Evolutionary conservation across 2,113 vertebrate genomes (phyloP), one percentile per base, ranked within the genome.

Genomic region (Canis aureus): DNA sequence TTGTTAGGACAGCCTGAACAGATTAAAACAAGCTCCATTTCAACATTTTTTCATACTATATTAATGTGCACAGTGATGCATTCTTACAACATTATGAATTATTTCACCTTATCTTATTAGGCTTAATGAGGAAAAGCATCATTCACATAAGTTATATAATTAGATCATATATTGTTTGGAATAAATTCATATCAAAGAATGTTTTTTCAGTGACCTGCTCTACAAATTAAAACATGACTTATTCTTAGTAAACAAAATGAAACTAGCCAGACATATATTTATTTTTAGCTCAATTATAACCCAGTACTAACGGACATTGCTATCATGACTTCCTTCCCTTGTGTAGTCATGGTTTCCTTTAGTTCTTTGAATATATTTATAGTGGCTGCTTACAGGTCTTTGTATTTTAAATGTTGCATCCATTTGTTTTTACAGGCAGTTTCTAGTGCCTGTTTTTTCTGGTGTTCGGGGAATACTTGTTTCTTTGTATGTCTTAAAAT

Each of bases 181-280:
- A 62, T 89, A 29, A 57, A 59, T 57, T 9, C 69, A 38, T 89
- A 29, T 59, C 80, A 95, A 15, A 27, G 55, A 89, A 55, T n/a
- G 73, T 22, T 32, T 64, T 78, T 84, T 80, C 51, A 85, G 35
- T 66, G 49, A 85, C 49, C 49, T 71, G 20, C 69, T 93, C 10
- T 17, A 83, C 23, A 88, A 55, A 80, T 69, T 35, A 74, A 81
- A 43, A 27, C 19, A 35, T 43, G n/a, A 1, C 7, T 96, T 59
- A 67, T 76, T 92, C 13, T 89, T 79, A 79, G 16, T 78, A 79
- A 79, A 60, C 7, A 49, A 84, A 95, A 92, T 62, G 55, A 88
- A 84, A n/a, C 15, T 29, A 23, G 55, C 38, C 1, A 59, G 59
- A 27, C 29, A 67, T 19, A 25, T 82, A 67, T 59, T 32, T 15